Conservation (phyloP, 2,113 vertebrate species). For the Chloroceryle aenea region DNA sequence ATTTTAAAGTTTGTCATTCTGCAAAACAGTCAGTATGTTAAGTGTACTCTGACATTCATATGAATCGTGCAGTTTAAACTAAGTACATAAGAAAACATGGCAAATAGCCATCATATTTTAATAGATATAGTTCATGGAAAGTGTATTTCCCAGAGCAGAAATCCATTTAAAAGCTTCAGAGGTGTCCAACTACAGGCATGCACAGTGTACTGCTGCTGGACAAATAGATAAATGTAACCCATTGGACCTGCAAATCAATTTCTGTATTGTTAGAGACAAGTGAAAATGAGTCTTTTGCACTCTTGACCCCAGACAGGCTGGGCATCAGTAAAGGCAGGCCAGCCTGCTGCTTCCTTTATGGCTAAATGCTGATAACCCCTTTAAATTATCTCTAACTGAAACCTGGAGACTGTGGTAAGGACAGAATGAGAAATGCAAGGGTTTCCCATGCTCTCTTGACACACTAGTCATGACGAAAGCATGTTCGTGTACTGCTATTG, state of each 20-base stretch:
- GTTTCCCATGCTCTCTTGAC: neutral
- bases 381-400: slow-evolving; percentile 55
- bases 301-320: neutral
- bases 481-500: neutral
- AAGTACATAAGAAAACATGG: neutral
- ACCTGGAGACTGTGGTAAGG: neutral
- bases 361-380: neutral
- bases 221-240: neutral
- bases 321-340: neutral
- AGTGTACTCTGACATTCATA: neutral
- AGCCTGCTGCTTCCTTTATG: slow-evolving; percentile 22
- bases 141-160: neutral
- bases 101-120: neutral
- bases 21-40: neutral
- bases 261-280: slow-evolving; percentile 15
- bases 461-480: rapidly evolving
- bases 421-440: neutral
- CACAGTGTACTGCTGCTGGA: neutral
- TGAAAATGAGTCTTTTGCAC: neutral
- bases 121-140: neutral
- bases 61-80: neutral
- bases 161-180: slow-evolving; percentile 13
- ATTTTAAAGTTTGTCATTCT: neutral
- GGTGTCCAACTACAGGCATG: neutral
- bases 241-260: slow-evolving; percentile 22